Evolutionary conservation across 2,113 vertebrate species (phyloP), one percentile per base, ranked within the genome.

Genomic region (Cheilinus undulatus): DNA sequence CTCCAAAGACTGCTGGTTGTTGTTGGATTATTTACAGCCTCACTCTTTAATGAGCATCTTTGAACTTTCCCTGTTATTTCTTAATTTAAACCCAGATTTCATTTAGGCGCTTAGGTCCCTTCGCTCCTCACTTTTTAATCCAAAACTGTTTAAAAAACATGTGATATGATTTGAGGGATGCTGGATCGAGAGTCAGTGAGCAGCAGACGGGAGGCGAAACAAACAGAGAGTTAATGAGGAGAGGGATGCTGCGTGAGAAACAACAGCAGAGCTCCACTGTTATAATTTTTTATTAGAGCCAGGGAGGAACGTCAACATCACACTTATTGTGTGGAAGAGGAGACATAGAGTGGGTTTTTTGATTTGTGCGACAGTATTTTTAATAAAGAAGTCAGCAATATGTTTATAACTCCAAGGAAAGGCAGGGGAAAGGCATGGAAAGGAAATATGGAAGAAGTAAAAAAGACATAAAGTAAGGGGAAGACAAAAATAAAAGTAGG

Each of bases 271-370:
- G 54, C 9, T 50, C 23, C 45, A 40, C 34, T 19, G 56, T 32
- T 46, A n/a, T n/a, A 52, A 43, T 36, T 30, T 61, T 61, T 61
- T 48, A 60, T 52, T 26, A 32, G n/a, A 60, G 26, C 4, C 0
- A 1, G 2, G 4, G 24, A 6, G 28, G 15, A 45, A 24, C 26
- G 30, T 36, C 49, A 65, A 46, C 51, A 24, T 19, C 65, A 56
- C 5, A 32, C 0, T 57, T 48, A 46, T 36, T 48, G 28, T 48
- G 65, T 22, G 19, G 40, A 19, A 40, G 3, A 34, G 32, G 13
- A 45, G 36, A 7, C n/a, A 6, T 23, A 49, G 62, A 40, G 34
- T 2, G 17, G 4, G 11, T 5, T 12, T 30, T 30, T 9, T 52
- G 5, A 56, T 46, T 34, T 46, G 9, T 34, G 26, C n/a, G 20